These are phyloP conservation scores for Ailuropoda melanoleuca DNA, from an alignment of 2,113 vertebrate species.

Conservation along the genomic window DNA sequence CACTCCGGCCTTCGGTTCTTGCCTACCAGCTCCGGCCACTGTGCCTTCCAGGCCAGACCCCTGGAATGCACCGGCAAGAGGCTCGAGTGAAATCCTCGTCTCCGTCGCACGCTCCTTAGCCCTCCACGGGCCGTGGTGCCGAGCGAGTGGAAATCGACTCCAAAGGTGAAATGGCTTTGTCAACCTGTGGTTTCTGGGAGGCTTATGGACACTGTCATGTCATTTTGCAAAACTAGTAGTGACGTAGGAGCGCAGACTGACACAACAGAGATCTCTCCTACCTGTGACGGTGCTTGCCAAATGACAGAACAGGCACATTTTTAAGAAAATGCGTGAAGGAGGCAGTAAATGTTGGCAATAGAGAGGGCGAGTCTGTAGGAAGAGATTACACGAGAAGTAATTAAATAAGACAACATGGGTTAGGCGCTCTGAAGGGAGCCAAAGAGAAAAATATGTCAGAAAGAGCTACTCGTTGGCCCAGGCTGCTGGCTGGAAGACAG, in stretches of 20 bases:
- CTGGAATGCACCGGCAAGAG: not conserved
- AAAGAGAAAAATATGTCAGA: not conserved
- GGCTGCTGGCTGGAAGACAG: not conserved
- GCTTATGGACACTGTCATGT: not conserved
- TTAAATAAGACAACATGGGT: conserved; percentile 16
- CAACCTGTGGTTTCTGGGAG: not conserved
- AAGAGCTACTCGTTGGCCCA: not conserved
- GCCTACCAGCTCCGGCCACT: not conserved
- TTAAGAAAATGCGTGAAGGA: not conserved
- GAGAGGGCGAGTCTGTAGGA: not conserved
- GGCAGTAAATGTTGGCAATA: not conserved
- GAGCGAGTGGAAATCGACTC: not conserved
- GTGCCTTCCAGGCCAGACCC: not conserved
- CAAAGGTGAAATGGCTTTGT: not conserved
- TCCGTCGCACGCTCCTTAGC: accelerated
- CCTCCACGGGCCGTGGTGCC: accelerated
- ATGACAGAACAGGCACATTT: not conserved
- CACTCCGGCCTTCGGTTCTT: too few relatives aligned
- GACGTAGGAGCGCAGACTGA: not conserved
- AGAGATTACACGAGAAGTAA: not conserved
- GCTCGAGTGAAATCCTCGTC: not conserved
- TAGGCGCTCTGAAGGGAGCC: not conserved
- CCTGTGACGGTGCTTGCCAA: not conserved
- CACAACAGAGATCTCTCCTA: not conserved
- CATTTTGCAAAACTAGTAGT: not conserved